These are phyloP conservation scores for Halichondria panicea DNA, from an alignment of 37 sponge, comb jelly and placozoan genomes.

Conservation along the genomic window DNA sequence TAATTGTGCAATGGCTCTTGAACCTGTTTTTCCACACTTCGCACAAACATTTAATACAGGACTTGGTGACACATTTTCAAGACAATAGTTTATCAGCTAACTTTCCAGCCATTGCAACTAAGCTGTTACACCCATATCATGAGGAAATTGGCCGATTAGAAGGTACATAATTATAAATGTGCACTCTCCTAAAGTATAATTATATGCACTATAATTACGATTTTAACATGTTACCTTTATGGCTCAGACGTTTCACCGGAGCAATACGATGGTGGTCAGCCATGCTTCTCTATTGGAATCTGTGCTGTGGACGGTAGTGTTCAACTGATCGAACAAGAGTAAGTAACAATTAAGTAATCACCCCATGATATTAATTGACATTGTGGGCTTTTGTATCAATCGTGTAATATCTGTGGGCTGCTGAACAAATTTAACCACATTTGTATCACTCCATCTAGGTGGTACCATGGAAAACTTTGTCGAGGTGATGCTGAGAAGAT, in stretches of 20 bases:
- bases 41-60: too few relatives aligned
- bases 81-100: conserved; percentile 1
- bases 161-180: background rate
- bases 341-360: too few relatives aligned
- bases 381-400: too few relatives aligned
- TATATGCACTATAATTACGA: too few relatives aligned
- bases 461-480: conserved; percentile 48
- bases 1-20: too few relatives aligned
- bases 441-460: conserved; percentile 5
- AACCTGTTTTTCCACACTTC: too few relatives aligned
- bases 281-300: background rate
- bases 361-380: too few relatives aligned
- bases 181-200: too few relatives aligned
- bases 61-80: conserved; percentile 19
- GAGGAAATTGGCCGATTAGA: background rate
- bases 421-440: too few relatives aligned
- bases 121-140: background rate
- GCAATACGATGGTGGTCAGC: background rate
- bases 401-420: too few relatives aligned
- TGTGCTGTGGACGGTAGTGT: background rate
- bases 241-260: background rate
- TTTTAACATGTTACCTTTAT: too few relatives aligned
- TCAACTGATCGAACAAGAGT: background rate
- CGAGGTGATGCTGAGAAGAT: conserved; percentile 39
- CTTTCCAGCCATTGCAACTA: conserved; percentile 7